Conservation (phyloP, 2,113 vertebrate genomes). For the Shinisaurus crocodilurus region DNA sequence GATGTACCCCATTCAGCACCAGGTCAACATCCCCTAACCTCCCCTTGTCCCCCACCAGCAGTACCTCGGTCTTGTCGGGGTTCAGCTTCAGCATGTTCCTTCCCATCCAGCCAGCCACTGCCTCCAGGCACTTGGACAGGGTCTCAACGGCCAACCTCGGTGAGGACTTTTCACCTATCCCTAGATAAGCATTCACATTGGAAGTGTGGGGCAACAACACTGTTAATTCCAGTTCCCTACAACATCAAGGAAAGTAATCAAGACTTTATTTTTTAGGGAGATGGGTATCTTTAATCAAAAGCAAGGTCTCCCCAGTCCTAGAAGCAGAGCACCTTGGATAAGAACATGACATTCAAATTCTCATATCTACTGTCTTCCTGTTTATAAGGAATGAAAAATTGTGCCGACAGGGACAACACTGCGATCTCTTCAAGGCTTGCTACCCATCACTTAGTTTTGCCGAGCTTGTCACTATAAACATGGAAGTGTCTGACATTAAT, state of each 20-base stretch:
- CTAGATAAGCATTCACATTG: constrained; percentile 8
- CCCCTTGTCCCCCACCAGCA: too few species aligned
- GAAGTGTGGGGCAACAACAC: constrained; percentile 10
- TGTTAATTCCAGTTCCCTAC: constrained; percentile 38
- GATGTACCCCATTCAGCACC: too few species aligned
- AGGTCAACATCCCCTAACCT: too few species aligned
- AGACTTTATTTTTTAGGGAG: not conserved
- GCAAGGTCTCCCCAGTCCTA: constrained; percentile 10
- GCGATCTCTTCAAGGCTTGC: constrained; percentile 42
- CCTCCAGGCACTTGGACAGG: too few species aligned
- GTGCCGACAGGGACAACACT: constrained; percentile 11
- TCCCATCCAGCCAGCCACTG: too few species aligned
- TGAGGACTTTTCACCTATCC: too few species aligned
- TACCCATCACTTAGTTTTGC: constrained; percentile 35
- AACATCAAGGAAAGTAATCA: constrained; percentile 14
- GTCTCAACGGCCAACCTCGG: too few species aligned
- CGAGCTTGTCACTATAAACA: constrained; percentile 45
- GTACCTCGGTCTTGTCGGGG: too few species aligned
- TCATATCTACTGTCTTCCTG: constrained; percentile 12
- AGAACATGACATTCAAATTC: constrained; percentile 1
- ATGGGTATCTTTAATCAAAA: constrained; percentile 62
- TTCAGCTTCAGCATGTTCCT: too few species aligned
- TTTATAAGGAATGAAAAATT: constrained; percentile 30
- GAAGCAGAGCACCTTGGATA: not conserved
- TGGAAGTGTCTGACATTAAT: constrained; percentile 37